Conservation (phyloP, 2,113 vertebrate species). For the Oncorhynchus clarkii region DNA sequence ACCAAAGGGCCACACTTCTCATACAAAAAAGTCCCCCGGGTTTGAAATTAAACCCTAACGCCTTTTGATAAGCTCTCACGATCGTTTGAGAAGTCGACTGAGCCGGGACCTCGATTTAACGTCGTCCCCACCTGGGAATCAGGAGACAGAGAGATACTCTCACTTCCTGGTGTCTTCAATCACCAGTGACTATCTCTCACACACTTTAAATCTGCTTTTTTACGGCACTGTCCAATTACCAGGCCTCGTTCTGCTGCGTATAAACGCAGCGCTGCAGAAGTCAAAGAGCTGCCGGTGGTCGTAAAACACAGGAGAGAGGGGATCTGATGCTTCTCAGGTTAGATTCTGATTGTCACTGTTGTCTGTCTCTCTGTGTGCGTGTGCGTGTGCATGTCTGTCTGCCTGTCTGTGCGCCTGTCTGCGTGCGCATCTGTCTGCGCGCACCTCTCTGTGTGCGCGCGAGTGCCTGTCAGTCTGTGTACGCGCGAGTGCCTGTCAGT, state of each 20-base stretch:
- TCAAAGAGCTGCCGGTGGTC: constrained; percentile 26
- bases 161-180: constrained; percentile 43
- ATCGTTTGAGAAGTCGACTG: background rate
- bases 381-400: background rate
- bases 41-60: too few relatives aligned
- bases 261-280: constrained; percentile 29
- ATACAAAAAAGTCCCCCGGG: constrained; percentile 13
- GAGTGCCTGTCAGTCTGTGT: too few relatives aligned
- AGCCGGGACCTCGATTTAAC: too few relatives aligned
- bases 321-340: constrained; percentile 6
- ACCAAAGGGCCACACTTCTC: background rate
- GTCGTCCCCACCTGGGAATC: too few relatives aligned
- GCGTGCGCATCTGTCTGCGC: too few relatives aligned
- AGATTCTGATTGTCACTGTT: background rate
- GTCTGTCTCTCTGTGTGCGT: background rate
- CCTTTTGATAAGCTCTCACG: background rate
- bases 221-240: constrained; percentile 54
- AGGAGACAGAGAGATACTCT: constrained; percentile 7
- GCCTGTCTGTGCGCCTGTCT: background rate
- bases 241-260: constrained; percentile 16
- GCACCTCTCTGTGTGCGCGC: too few relatives aligned
- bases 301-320: constrained; percentile 36
- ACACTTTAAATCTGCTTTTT: constrained; percentile 45
- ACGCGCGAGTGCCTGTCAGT: rapidly evolving
- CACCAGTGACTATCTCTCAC: constrained; percentile 26